Percentiles rank a stretch among this genome's conserved stretches.
phyloP scores from a whole-genome alignment of 2,888 invertebrate genomes.

The Scaptodrosophila latifasciaeformis region DNA sequence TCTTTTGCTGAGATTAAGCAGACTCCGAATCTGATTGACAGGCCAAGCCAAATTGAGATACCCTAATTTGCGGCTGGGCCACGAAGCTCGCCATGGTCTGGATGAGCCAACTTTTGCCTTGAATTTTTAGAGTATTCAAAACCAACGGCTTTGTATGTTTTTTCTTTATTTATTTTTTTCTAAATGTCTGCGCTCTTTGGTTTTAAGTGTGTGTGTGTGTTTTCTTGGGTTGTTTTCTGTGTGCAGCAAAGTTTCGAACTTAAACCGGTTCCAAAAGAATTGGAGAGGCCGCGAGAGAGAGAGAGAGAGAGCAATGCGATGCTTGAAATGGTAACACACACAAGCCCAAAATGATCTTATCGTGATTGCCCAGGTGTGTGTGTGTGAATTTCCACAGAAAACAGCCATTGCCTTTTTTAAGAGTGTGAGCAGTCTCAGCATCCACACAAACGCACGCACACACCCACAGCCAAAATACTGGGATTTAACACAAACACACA shows the following conservation, averaged over 20 bases:
- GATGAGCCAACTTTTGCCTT: too few species aligned
- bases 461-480: slow-evolving; percentile 14
- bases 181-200: slow-evolving; percentile 4
- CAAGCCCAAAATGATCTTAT: slow-evolving; percentile 4
- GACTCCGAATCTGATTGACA: too few species aligned
- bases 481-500: background rate
- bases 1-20: too few species aligned
- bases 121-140: too few species aligned
- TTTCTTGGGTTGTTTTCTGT: slow-evolving; percentile 5
- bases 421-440: slow-evolving; percentile 26
- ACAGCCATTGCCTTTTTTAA: slow-evolving; percentile 9
- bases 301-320: slow-evolving; percentile 4
- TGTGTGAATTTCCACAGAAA: slow-evolving; percentile 43
- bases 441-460: slow-evolving; percentile 23
- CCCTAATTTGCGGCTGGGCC: too few species aligned
- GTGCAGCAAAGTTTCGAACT: slow-evolving; percentile 31
- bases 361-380: slow-evolving; percentile 6
- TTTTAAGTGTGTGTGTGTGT: slow-evolving; percentile 1
- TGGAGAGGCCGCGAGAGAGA: slow-evolving; percentile 17
- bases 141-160: slow-evolving; percentile 42
- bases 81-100: too few species aligned
- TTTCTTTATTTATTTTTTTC: slow-evolving; percentile 16
- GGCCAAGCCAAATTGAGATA: too few species aligned
- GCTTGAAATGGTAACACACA: slow-evolving; percentile 18
- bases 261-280: slow-evolving; percentile 48